Conservation (phyloP, 2,113 vertebrate genomes). For the Oryzias javanicus region DNA sequence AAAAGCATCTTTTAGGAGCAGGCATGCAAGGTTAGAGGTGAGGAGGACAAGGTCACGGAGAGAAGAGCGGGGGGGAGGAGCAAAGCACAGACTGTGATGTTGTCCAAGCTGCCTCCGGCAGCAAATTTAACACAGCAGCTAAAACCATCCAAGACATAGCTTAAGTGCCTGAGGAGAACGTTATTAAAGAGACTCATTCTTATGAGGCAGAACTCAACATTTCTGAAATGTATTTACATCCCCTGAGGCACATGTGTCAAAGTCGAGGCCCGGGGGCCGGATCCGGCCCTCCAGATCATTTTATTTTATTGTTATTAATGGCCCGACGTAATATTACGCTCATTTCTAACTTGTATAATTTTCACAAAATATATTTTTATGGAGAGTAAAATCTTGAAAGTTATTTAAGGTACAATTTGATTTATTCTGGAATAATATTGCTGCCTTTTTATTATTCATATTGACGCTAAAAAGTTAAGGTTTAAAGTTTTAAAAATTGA, state of each 20-base stretch:
- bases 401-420: too few relatives aligned
- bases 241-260: constrained; percentile 1
- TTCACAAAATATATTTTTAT: too few relatives aligned
- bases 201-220: constrained; percentile 4
- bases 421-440: too few relatives aligned
- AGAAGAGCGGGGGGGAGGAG: constrained; percentile 23
- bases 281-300: too few relatives aligned
- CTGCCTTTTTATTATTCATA: too few relatives aligned
- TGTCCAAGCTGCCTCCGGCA: constrained; percentile 42
- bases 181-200: constrained; percentile 28
- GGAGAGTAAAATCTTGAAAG: too few relatives aligned
- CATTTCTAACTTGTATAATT: too few relatives aligned
- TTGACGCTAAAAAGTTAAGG: too few relatives aligned
- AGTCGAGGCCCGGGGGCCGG: too few relatives aligned
- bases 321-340: too few relatives aligned
- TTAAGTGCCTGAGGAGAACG: constrained; percentile 35
- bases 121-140: constrained; percentile 51
- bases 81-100: constrained; percentile 52
- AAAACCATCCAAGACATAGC: constrained; percentile 41
- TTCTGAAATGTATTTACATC: constrained; percentile 5
- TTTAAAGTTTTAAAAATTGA: too few relatives aligned
- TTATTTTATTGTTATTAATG: too few relatives aligned
- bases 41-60: constrained; percentile 39
- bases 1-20: constrained; percentile 38
- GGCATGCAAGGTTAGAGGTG: constrained; percentile 48